Evolutionary conservation across 2,797 vertebrate species (phyloP).

Genomic region (Macrochelys suwanniensis): DNA sequence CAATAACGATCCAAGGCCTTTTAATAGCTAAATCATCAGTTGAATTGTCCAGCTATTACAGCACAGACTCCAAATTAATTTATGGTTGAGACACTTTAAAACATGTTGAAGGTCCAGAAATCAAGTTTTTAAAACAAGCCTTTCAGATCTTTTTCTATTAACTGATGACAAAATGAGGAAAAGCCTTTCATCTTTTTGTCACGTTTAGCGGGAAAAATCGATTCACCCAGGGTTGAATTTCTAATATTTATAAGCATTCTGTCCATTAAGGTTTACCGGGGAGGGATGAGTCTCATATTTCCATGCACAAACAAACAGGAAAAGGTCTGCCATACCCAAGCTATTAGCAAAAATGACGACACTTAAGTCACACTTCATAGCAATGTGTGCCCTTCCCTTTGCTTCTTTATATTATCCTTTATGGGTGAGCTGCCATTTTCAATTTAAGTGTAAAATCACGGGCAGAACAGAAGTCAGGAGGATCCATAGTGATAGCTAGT

Average conservation of each 20-base stretch:
- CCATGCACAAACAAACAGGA: background rate
- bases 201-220: background rate
- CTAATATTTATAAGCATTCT: background rate
- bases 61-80: background rate
- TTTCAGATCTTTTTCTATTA: conserved; percentile 1
- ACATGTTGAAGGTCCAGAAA: background rate
- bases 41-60: background rate
- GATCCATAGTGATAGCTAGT: background rate
- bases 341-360: background rate
- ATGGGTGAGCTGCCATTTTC: background rate
- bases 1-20: background rate
- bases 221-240: background rate
- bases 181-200: background rate
- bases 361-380: background rate
- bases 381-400: background rate
- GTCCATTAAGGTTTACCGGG: background rate
- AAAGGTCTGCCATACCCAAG: background rate
- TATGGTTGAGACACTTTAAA: background rate
- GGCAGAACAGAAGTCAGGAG: background rate
- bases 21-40: background rate
- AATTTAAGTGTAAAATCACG: background rate
- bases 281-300: background rate
- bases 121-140: background rate
- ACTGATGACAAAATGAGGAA: background rate
- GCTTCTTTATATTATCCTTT: background rate